A percentile compares a stretch with the other conserved stretches of the same genome.
phyloP scores from a whole-genome alignment of 2,888 invertebrate species.

The Dione vanillae region DNA sequence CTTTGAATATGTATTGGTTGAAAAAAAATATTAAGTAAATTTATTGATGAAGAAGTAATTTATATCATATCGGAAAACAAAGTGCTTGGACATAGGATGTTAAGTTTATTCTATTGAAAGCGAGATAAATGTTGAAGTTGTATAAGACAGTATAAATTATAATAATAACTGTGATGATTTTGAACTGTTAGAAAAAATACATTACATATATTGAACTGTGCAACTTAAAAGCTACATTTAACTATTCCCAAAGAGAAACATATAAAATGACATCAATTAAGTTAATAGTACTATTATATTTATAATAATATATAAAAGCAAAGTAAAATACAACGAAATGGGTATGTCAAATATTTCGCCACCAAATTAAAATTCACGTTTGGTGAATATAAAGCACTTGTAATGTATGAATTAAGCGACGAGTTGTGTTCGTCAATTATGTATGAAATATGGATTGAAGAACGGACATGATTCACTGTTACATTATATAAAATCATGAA shows the following conservation, averaged over 20 bases:
- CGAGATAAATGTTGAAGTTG: too few relatives aligned
- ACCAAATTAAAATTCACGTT: slow-evolving; percentile 29
- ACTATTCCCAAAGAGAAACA: too few relatives aligned
- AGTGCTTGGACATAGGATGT: too few relatives aligned
- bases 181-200: too few relatives aligned
- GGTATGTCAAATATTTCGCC: neutral
- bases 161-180: too few relatives aligned
- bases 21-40: neutral
- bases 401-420: slow-evolving; percentile 58
- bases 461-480: neutral
- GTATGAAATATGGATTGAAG: slow-evolving; percentile 52
- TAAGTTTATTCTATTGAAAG: too few relatives aligned
- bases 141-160: too few relatives aligned
- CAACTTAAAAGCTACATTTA: too few relatives aligned
- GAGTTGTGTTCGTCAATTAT: slow-evolving; percentile 56
- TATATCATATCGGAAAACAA: too few relatives aligned
- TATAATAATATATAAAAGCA: neutral
- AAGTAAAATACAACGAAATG: neutral
- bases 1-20: slow-evolving; percentile 7
- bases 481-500: slow-evolving; percentile 15
- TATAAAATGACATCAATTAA: too few relatives aligned
- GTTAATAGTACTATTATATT: neutral
- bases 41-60: neutral
- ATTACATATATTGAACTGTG: too few relatives aligned
- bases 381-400: slow-evolving; percentile 31